Base-by-base conservation (phyloP, 2,797 vertebrate species). In the Tamandua tetradactyla region DNA sequence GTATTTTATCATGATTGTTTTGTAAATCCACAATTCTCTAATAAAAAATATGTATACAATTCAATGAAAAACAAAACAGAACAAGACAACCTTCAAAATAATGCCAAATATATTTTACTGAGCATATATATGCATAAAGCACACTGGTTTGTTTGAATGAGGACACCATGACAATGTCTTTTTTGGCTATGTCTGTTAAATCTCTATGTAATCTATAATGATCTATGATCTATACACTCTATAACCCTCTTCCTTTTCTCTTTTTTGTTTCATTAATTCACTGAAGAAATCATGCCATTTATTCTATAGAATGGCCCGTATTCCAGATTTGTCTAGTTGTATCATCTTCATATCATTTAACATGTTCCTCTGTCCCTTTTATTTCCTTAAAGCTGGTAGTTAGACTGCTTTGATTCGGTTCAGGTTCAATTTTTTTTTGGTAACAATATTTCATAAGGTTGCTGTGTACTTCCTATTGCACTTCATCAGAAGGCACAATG, bases 291-390 rank as follows among this genome's bases (percentile, higher is more conserved):
- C 49, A 75, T 25, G 27, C 49, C 64, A 75, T 75, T 80, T 79
- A 30, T 69, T 23, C 59, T 94, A 7, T 47, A 91, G 72, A 80
- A 85, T 32, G 25, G 72, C 37, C 30, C 35, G 47, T 83, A 91
- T 85, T 88, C 87, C 84, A 80, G 69, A 87, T 88, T 90, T 86
- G 49, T 72, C 78, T 91, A 13, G 35, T 71, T 75, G 23, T 64
- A 85, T 69, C 52, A 61, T 76, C 7, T n/a, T 76, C 40, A 72
- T 88, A 88, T 84, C 44, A 87, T 93, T 88, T 93, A 71, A 93
- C 37, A 81, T n/a, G 40, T 37, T 85, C 61, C 30, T 93, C 17
- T 57, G 5, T 93, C 44, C 62, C 37, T n/a, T 87, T 84, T 93
- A 42, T 87, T 81, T 93, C 40, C 47, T 94, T 27, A 79, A 75